Evolutionary conservation across 2,113 vertebrate species (phyloP).

Genomic region (Gasterosteus aculeatus): DNA sequence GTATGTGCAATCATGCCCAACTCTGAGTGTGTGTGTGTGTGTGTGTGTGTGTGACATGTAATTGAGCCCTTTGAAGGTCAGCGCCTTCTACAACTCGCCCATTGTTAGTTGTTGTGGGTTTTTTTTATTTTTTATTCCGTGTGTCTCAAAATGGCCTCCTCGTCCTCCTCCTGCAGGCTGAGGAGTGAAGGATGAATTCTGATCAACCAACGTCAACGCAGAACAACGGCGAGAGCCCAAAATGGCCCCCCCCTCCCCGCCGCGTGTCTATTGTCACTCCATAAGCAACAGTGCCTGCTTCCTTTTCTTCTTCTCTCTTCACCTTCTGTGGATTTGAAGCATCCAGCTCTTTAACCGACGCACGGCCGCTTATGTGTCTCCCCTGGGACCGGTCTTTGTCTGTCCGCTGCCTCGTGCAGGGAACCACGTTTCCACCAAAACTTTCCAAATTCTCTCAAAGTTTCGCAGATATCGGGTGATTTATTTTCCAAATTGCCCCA

Average conservation of each 20-base stretch:
- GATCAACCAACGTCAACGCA: conserved; percentile 47
- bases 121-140: conserved; percentile 43
- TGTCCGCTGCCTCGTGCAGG: not conserved
- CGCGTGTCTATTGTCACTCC: conserved; percentile 16
- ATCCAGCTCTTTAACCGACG: conserved; percentile 13
- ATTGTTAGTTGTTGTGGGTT: conserved; percentile 53
- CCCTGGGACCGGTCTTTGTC: conserved; percentile 7
- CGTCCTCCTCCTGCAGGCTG: conserved; percentile 45
- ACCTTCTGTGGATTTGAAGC: conserved; percentile 2
- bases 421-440: not conserved
- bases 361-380: conserved; percentile 30
- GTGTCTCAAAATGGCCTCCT: conserved; percentile 71
- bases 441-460: conserved; percentile 7
- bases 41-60: conserved; percentile 53
- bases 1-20: conserved; percentile 56
- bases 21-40: conserved; percentile 45
- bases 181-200: conserved; percentile 57
- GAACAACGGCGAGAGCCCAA: conserved; percentile 40
- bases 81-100: conserved; percentile 56
- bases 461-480: not conserved
- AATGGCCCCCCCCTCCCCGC: conserved; percentile 45
- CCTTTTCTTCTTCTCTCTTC: not conserved
- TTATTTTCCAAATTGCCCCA: not conserved
- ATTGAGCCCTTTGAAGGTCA: conserved; percentile 75
- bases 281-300: not conserved